A percentile compares a stretch with the other conserved stretches of the same genome.
Evolutionary conservation across 2,113 vertebrate species (phyloP).

Genomic region (Ivindomyrus marchei): DNA sequence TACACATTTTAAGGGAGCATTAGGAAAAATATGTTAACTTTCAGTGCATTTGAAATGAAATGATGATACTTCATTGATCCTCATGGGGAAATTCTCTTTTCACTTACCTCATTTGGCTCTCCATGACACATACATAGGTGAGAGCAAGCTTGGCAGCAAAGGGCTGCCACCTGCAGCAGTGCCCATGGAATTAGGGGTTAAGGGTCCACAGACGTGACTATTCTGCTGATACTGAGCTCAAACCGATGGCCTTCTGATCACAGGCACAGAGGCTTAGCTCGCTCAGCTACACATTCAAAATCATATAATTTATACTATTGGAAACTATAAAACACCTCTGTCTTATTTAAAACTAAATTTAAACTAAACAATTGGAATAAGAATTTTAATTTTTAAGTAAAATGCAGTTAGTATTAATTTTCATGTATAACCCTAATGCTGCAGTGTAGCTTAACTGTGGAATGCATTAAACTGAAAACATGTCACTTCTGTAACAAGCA

Average conservation of each 20-base stretch:
- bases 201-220: neutral
- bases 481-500: constrained; percentile 13
- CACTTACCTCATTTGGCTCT: neutral
- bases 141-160: neutral
- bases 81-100: neutral
- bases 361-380: constrained; percentile 16
- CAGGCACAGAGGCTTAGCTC: neutral
- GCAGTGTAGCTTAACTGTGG: constrained; percentile 14
- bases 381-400: neutral
- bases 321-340: neutral
- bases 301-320: neutral
- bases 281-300: neutral
- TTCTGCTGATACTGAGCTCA: neutral
- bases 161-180: neutral
- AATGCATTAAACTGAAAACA: constrained; percentile 19
- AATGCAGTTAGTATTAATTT: constrained; percentile 18
- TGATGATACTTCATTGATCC: neutral
- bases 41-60: constrained; percentile 35
- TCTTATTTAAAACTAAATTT: constrained; percentile 10
- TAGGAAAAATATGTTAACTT: constrained; percentile 45
- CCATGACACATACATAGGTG: neutral
- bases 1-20: constrained; percentile 34
- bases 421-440: constrained; percentile 12
- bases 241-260: neutral
- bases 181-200: neutral